Evolutionary conservation across 2,888 invertebrate genomes (phyloP).

Genomic region (Lottia scabra): DNA sequence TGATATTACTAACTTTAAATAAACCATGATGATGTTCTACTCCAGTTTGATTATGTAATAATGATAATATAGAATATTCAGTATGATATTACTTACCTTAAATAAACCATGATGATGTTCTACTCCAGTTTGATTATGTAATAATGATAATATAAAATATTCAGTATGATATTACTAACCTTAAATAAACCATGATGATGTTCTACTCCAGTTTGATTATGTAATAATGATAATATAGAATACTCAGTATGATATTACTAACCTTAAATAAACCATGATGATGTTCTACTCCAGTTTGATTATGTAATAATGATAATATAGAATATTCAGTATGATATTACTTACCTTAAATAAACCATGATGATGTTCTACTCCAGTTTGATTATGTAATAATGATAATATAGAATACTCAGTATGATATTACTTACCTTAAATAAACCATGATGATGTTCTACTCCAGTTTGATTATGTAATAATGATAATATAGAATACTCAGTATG

Average conservation of each 20-base stretch:
- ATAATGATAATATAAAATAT: constrained; percentile 25
- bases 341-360: constrained; percentile 83
- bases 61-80: constrained; percentile 82
- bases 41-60: no score
- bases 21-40: no score
- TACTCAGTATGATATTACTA: constrained; percentile 57
- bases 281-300: constrained; percentile 81
- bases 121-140: constrained; percentile 70
- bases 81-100: constrained; percentile 72
- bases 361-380: constrained; percentile 81
- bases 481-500: no score
- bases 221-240: constrained; percentile 65
- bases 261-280: constrained; percentile 84
- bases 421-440: constrained; percentile 80
- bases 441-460: constrained; percentile 82
- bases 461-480: constrained; percentile 71
- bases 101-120: not conserved
- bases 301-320: constrained; percentile 77
- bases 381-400: constrained; percentile 77
- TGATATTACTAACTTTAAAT: no score
- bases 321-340: constrained; percentile 56
- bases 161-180: not conserved
- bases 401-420: constrained; percentile 69
- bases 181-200: not conserved
- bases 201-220: constrained; percentile 57